phyloP scores from a whole-genome alignment of 92 coral and sea anemone species.

The Pocillopora grandis region DNA sequence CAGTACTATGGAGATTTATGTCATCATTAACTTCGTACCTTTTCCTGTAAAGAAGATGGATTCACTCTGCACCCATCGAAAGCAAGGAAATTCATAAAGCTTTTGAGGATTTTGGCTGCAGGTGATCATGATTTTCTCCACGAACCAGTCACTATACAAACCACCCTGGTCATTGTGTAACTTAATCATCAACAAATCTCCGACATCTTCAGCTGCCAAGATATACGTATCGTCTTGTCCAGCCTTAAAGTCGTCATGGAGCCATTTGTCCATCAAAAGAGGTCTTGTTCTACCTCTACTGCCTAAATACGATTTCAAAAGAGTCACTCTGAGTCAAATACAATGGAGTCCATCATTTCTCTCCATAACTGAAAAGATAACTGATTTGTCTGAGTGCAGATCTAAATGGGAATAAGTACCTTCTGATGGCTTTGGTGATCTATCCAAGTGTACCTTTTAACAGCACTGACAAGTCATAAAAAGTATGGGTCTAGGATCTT shows the following conservation, averaged over 20 bases:
- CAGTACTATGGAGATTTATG: too few relatives aligned
- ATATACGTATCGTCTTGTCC: constrained; percentile 71
- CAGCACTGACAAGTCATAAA: too few relatives aligned
- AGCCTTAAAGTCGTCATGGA: constrained; percentile 71
- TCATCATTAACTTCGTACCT: constrained; percentile 20
- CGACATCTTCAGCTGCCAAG: constrained; percentile 77
- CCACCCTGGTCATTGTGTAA: constrained; percentile 67
- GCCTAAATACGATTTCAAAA: constrained; percentile 38
- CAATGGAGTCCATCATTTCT: neutral
- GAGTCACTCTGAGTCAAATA: too few relatives aligned
- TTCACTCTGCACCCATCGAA: constrained; percentile 70
- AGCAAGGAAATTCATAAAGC: constrained; percentile 69
- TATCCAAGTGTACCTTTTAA: too few relatives aligned
- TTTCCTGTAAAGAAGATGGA: constrained; percentile 50
- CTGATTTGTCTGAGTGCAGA: too few relatives aligned
- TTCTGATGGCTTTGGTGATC: too few relatives aligned
- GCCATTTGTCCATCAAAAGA: constrained; percentile 69
- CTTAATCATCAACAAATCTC: constrained; percentile 72
- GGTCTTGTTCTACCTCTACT: constrained; percentile 76
- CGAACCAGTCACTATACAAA: constrained; percentile 72
- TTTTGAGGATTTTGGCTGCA: constrained; percentile 47
- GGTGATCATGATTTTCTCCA: constrained; percentile 65
- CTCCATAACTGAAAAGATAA: too few relatives aligned
- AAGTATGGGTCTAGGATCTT: too few relatives aligned
- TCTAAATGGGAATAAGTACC: too few relatives aligned